These are phyloP conservation scores for Pelecanoides urinatrix DNA, from an alignment of 2,113 vertebrate species.

Conservation along the genomic window DNA sequence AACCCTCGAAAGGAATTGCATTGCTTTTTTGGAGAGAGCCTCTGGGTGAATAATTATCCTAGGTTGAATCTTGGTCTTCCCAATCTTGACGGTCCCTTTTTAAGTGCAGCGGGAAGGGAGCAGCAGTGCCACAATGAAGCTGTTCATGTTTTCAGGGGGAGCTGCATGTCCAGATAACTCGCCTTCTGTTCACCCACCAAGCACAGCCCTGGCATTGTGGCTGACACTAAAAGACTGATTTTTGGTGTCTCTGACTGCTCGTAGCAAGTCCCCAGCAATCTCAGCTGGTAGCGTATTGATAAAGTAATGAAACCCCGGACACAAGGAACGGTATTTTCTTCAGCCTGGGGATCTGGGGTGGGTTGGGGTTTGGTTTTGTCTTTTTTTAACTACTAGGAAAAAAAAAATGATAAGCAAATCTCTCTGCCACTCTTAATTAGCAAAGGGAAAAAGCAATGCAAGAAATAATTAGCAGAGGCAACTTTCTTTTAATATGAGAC, in stretches of 20 bases:
- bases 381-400: neutral
- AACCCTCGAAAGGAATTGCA: neutral
- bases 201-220: neutral
- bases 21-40: neutral
- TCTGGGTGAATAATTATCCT: neutral
- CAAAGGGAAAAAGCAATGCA: neutral
- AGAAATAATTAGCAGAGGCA: conserved; percentile 8
- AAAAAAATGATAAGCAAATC: neutral
- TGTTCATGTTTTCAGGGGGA: neutral
- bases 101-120: neutral
- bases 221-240: neutral
- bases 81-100: neutral
- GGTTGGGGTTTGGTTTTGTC: neutral
- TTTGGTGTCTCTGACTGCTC: neutral
- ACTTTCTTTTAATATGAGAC: neutral
- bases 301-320: neutral
- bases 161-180: neutral
- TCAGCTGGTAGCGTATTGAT: neutral
- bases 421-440: neutral
- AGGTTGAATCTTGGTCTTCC: neutral
- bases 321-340: neutral
- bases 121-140: neutral
- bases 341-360: neutral
- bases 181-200: neutral
- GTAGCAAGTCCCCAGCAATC: neutral